Evolutionary conservation across 23 tunicate genomes (phyloP).

Genomic region (Trididemnum clinides): DNA sequence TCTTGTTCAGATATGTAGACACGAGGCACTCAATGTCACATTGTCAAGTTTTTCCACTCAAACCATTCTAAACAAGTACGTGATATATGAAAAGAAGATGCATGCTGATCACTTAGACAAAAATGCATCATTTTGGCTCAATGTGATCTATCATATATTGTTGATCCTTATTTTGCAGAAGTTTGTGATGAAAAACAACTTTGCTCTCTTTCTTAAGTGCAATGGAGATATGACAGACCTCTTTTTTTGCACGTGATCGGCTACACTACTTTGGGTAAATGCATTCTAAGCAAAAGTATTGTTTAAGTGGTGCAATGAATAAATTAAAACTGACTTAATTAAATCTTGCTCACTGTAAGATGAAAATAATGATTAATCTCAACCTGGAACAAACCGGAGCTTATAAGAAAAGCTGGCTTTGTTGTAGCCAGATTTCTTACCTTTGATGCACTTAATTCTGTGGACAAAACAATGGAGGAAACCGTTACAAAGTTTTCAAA

Average conservation of each 20-base stretch:
- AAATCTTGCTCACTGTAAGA: no score
- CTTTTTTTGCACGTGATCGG: background rate
- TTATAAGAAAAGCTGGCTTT: background rate
- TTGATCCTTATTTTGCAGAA: background rate
- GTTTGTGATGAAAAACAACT: background rate
- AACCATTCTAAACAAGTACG: background rate
- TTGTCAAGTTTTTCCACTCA: background rate
- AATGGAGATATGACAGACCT: background rate
- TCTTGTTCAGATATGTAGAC: background rate
- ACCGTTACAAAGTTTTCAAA: background rate
- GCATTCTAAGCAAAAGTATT: no score
- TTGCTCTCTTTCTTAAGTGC: background rate
- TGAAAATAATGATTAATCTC: background rate
- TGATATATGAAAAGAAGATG: background rate
- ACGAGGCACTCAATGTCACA: background rate
- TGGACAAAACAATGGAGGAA: background rate
- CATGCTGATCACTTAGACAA: background rate
- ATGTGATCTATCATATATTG: background rate
- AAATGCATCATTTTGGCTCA: background rate
- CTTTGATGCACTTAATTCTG: background rate
- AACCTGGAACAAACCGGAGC: background rate
- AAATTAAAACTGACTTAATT: no score
- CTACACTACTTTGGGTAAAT: background rate
- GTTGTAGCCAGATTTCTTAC: background rate
- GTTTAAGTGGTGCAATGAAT: no score